Evolutionary conservation across 2,888 invertebrate species (phyloP).

Genomic region (Encarsia formosa): DNA sequence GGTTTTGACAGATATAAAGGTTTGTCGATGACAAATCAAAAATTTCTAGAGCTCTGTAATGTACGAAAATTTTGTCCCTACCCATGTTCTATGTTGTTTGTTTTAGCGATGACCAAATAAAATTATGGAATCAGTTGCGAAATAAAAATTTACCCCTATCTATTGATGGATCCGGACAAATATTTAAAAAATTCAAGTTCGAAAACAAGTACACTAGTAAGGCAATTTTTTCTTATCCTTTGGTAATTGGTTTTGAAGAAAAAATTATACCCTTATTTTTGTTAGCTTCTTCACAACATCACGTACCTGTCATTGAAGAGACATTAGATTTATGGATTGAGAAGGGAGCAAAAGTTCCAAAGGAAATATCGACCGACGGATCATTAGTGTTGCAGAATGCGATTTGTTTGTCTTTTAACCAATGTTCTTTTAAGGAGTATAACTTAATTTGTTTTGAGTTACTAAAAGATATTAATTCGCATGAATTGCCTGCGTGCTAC

Average conservation of each 20-base stretch:
- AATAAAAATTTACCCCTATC: neutral
- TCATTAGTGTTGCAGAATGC: slow-evolving; percentile 1
- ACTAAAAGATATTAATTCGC: neutral
- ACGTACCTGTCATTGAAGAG: neutral
- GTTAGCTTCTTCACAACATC: neutral
- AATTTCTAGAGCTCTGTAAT: neutral
- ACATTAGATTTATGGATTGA: slow-evolving; percentile 1
- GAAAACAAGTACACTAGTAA: slow-evolving; percentile 17
- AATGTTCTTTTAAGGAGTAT: neutral
- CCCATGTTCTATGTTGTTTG: neutral
- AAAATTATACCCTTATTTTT: slow-evolving; percentile 6
- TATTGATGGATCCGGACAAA: slow-evolving; percentile 28
- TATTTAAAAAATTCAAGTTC: slow-evolving; percentile 21
- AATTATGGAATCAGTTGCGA: slow-evolving; percentile 1
- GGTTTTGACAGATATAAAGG: neutral
- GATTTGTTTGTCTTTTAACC: slow-evolving; percentile 4
- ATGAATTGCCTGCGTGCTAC: neutral
- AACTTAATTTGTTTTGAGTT: neutral
- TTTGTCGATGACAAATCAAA: neutral
- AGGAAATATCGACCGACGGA: neutral
- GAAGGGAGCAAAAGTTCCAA: slow-evolving; percentile 1
- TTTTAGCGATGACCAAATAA: neutral
- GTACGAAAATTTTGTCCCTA: neutral
- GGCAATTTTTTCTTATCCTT: slow-evolving; percentile 31
- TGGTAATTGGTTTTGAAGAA: slow-evolving; percentile 20